These are phyloP conservation scores for Trematocara stigmaticum DNA, from an alignment of 2,113 vertebrate species.

Conservation along the genomic window DNA sequence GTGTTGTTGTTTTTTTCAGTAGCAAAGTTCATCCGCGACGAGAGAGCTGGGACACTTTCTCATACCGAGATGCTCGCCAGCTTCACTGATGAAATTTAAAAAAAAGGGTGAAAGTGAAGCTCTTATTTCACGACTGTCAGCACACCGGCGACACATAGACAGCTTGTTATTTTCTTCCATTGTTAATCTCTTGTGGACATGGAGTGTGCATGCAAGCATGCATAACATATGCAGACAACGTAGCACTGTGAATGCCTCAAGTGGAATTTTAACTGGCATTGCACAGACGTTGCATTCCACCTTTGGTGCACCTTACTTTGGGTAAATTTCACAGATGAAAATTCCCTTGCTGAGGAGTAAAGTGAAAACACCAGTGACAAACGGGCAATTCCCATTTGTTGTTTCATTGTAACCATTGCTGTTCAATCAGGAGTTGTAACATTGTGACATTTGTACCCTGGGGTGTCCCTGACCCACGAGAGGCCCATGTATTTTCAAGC, in stretches of 20 bases:
- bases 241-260: neutral
- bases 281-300: neutral
- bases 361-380: neutral
- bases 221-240: neutral
- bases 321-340: neutral
- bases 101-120: neutral
- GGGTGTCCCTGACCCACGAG: neutral
- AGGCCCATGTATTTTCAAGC: neutral
- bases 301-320: neutral
- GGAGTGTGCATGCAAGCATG: neutral
- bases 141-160: neutral
- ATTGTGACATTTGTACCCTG: neutral
- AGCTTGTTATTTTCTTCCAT: neutral
- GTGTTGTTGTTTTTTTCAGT: neutral
- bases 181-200: neutral
- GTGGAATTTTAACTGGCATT: conserved; percentile 46
- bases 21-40: neutral
- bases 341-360: neutral
- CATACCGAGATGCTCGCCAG: neutral
- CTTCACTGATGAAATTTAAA: rapidly evolving
- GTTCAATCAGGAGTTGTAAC: neutral
- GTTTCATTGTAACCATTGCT: neutral
- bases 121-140: neutral
- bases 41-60: neutral
- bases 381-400: neutral